Base-by-base conservation (phyloP, 2,113 vertebrate genomes). In the Uropsilus gracilis region DNA sequence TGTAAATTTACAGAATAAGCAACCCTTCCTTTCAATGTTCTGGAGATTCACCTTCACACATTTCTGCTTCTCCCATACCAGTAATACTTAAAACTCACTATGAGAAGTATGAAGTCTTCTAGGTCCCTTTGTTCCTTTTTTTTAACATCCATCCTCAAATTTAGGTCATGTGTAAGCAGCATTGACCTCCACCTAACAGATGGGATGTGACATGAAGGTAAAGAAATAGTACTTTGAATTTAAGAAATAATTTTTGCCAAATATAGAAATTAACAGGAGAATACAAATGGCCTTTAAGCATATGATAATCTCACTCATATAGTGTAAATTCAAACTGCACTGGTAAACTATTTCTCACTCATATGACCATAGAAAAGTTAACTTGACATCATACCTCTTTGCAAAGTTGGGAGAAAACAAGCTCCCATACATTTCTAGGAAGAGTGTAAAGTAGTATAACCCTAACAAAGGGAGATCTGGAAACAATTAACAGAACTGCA, bases 401-500 rank as follows among this genome's bases (percentile, higher is more conserved):
- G 16, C 24, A 80, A 72, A 81, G 28, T 55, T 69, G 57, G n/a
- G n/a, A 69, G 55, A 34, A 94, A 89, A 61, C 30, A 76, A 84
- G 28, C 7, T 17, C 0, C 11, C 16, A 17, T 28, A 1, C n/a
- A 39, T 87, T 59, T 87, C 76, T 73, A 63, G 12, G 28, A 32
- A 53, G 8, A 64, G 2, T 63, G 4, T 28, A 39, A 55, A 82
- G 48, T 68, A 8, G 4, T 53, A 9, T 63, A 46, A 59, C 24
- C 55, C 12, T 63, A 55, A 34, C 16, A 24, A 26, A 85, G n/a
- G n/a, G 12, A 53, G 63, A 75, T 75, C 61, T 88, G 37, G 92
- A 90, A 85, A 64, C 48, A 53, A 86, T 90, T 37, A 88, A 53
- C 37, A 59, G 86, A 64, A 68, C 77, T 68, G 71, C 6, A 88